Conservation (phyloP, 37 sponge, comb jelly and placozoan genomes). For the Spongia lamella region DNA sequence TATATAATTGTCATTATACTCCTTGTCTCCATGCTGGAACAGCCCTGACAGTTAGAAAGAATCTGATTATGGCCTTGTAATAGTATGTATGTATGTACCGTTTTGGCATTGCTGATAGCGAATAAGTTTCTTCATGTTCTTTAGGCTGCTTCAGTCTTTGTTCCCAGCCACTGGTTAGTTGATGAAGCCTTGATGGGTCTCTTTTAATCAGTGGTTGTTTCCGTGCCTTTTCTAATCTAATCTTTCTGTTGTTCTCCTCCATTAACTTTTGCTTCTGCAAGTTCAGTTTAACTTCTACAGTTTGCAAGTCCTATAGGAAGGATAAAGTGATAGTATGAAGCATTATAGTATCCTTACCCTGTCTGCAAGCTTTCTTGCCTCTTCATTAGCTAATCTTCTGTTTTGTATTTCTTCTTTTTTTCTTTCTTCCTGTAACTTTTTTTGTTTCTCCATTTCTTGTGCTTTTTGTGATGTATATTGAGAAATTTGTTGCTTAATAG, state of each 20-base stretch:
- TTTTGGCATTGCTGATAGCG: slow-evolving; percentile 47
- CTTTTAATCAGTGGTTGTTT: slow-evolving; percentile 36
- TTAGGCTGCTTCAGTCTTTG: slow-evolving; percentile 50
- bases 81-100: slow-evolving; percentile 9
- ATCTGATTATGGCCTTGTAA: neutral
- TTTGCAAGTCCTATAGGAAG: slow-evolving; percentile 32
- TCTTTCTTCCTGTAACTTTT: slow-evolving; percentile 16
- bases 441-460: slow-evolving; percentile 19
- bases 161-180: slow-evolving; percentile 71
- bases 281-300: slow-evolving; percentile 32
- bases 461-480: slow-evolving; percentile 39
- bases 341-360: slow-evolving; percentile 70
- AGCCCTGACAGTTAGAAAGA: slow-evolving; percentile 26
- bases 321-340: too few relatives aligned
- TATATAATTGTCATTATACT: slow-evolving; percentile 11
- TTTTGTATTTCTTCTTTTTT: slow-evolving; percentile 28
- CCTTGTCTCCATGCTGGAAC: slow-evolving; percentile 79
- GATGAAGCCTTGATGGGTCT: slow-evolving; percentile 68
- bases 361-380: slow-evolving; percentile 63
- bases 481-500: slow-evolving; percentile 33
- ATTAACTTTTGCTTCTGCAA: slow-evolving; percentile 17
- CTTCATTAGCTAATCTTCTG: slow-evolving; percentile 53
- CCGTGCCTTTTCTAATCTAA: slow-evolving; percentile 50
- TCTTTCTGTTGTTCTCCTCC: slow-evolving; percentile 32
- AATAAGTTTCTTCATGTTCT: neutral